A percentile compares a stretch with the other conserved stretches of the same genome.
phyloP scores from a whole-genome alignment of 2,797 vertebrate species.

The Babyrousa celebensis region DNA sequence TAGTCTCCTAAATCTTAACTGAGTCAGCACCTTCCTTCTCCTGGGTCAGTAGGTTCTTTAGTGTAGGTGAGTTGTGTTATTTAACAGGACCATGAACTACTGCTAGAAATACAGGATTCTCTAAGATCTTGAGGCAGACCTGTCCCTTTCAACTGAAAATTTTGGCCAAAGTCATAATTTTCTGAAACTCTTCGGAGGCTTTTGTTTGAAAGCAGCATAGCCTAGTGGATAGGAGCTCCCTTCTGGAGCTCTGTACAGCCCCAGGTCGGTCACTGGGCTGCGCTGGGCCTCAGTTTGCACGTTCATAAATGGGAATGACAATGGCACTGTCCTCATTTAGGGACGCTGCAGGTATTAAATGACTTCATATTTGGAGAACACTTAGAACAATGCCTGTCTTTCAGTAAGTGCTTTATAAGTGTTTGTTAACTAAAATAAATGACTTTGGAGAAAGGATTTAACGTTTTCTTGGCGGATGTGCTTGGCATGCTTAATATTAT shows the following conservation, averaged over 20 bases:
- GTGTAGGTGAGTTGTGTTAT: not conserved
- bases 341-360: not conserved
- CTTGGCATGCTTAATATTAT: constrained; percentile 67
- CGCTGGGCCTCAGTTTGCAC: not conserved
- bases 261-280: no score
- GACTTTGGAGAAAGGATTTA: constrained; percentile 68
- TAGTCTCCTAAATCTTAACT: not conserved
- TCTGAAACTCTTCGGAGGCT: not conserved
- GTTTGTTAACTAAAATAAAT: constrained; percentile 76
- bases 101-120: not conserved
- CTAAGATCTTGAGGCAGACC: not conserved
- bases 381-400: constrained; percentile 31
- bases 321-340: not conserved
- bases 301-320: not conserved
- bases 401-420: constrained; percentile 56
- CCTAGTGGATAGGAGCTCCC: fast-evolving
- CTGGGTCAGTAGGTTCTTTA: not conserved
- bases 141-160: not conserved
- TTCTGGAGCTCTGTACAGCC: no score
- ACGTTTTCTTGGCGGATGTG: constrained; percentile 80
- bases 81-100: not conserved
- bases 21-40: not conserved
- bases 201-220: not conserved
- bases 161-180: not conserved
- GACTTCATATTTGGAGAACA: constrained; percentile 13